phyloP scores from a whole-genome alignment of 2,113 vertebrate species.

The Chloropsis cyanopogon region DNA sequence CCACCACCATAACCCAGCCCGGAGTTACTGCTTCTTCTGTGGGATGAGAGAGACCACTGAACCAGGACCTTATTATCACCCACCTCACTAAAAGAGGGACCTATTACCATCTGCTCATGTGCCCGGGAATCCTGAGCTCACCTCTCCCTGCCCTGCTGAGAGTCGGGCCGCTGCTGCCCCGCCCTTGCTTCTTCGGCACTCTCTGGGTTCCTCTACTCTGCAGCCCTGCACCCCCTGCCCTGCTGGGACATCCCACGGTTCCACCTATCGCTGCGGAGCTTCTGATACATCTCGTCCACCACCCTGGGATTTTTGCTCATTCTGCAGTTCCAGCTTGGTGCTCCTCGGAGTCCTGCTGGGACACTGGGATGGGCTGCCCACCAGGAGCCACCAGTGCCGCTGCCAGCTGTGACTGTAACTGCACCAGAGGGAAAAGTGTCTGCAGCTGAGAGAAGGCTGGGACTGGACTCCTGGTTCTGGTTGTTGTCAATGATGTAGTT shows the following conservation, averaged over 20 bases:
- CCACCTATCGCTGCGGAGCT: not conserved
- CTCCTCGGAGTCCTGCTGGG: not conserved
- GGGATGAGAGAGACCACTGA: not conserved
- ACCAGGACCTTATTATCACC: not conserved
- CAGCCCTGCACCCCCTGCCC: not conserved
- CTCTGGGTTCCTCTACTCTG: not conserved
- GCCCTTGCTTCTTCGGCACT: not conserved
- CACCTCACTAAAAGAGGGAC: not conserved
- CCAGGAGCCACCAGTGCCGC: not conserved
- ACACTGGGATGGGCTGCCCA: accelerated
- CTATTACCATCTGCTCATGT: not conserved
- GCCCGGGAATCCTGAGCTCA: not conserved
- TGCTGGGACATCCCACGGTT: not conserved
- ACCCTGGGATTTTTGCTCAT: not conserved
- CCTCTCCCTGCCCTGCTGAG: not conserved
- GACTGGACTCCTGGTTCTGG: not conserved
- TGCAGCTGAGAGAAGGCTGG: not conserved
- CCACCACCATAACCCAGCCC: not conserved
- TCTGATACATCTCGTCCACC: not conserved
- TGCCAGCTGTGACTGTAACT: not conserved
- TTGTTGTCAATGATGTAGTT: not conserved
- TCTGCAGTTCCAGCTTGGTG: too few relatives aligned
- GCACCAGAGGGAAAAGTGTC: not conserved
- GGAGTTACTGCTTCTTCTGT: not conserved
- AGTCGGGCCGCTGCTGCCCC: accelerated